Base-by-base conservation (phyloP, 2,888 invertebrate genomes). In the Drosophila kanekoi region DNA sequence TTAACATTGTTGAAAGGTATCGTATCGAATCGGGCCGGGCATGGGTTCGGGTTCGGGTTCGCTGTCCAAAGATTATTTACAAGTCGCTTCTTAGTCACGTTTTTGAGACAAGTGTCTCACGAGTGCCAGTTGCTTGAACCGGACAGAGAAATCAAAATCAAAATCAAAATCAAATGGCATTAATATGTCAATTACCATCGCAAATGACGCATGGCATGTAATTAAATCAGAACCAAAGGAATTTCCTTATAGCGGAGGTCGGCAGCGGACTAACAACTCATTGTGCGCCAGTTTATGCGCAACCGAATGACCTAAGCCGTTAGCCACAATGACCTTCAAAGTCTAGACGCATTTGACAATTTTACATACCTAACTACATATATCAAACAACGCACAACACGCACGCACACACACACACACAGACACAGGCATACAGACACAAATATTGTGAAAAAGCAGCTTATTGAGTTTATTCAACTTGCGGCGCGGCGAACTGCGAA, bases 271-370 rank as follows among this genome's bases (percentile, higher is more conserved):
- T 20, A 2, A 23, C 28, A 28, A 28, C 28, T 28, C 40, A 44
- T 57, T 51, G 44, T 62, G 53, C 47, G 56, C 32, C 57, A 51
- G 51, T 40, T 60, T 57, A 48, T 66, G 41, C 62, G 37, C 53
- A 63, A 59, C 63, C 8, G 43, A 59, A 45, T 67, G 72, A 65
- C 72, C 59, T 66, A 57, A 77, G 75, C 78, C 72, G 66, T 85
- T 75, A 64, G 72, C 60, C 72, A 41, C 70, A 79, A 68, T 80
- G 87, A 81, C 87, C 87, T 89, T 89, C 87, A 75, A 57, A 57
- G 87, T 88, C 87, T 88, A 88, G 87, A 88, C 87, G 49, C 66
- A 79, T 87, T 87, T 87, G 84, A 87, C 81, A 87, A 81, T 72
- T 74, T 79, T 78, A 74, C 74, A 79, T 72, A 67, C 56, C 69